These are phyloP conservation scores for Balaeniceps rex DNA, from an alignment of 2,113 vertebrate species.

Conservation along the genomic window DNA sequence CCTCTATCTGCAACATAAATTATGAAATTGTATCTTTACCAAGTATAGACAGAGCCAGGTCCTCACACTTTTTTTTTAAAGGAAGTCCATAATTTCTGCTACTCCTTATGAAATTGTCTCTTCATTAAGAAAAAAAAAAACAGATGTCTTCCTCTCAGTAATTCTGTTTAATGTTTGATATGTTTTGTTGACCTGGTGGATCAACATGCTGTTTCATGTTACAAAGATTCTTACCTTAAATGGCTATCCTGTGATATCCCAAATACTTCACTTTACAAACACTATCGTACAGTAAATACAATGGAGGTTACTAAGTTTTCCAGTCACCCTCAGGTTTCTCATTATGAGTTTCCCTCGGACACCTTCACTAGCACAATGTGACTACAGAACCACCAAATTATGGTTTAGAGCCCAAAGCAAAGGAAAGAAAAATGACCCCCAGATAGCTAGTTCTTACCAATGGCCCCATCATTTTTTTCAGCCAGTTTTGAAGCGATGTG, in stretches of 20 bases:
- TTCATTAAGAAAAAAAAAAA: neutral
- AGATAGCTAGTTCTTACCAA: neutral
- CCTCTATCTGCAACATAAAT: neutral
- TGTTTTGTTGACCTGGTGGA: neutral
- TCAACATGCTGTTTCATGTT: neutral
- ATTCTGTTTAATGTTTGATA: neutral
- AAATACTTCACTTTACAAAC: neutral
- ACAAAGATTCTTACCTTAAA: neutral
- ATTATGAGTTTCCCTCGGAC: neutral
- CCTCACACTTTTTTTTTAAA: neutral
- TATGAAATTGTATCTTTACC: neutral
- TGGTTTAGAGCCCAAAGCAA: neutral
- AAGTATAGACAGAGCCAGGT: neutral
- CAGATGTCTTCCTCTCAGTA: neutral
- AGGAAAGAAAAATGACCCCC: neutral
- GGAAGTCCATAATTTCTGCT: neutral
- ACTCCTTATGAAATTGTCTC: neutral
- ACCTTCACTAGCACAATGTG: neutral
- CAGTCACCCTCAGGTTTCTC: neutral
- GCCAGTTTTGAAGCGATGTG: neutral
- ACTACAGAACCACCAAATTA: neutral
- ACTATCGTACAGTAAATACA: neutral
- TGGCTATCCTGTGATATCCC: neutral
- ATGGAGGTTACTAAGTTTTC: neutral
- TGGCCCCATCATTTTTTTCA: neutral